Percentiles rank a stretch among this genome's conserved stretches.
Evolutionary conservation across 1,140 invertebrate species (phyloP).

Genomic region (Neodiprion virginianus): DNA sequence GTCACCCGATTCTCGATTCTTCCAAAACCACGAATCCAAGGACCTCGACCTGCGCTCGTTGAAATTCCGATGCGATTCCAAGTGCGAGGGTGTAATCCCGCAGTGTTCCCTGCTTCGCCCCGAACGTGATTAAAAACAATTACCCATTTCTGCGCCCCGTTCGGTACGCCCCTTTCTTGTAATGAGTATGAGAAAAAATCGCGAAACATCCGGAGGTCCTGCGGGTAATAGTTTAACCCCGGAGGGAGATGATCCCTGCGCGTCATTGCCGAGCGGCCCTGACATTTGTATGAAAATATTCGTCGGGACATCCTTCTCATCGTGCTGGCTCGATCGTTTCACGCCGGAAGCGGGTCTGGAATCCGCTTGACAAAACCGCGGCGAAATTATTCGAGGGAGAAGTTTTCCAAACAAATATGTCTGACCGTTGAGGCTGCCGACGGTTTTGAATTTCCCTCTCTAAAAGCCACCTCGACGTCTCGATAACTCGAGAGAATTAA

Average conservation of each 20-base stretch:
- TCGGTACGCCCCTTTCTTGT: conserved; percentile 33
- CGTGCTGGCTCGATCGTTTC: too few species aligned
- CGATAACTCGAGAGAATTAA: not conserved
- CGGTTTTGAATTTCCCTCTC: too few species aligned
- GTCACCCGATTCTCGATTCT: too few species aligned
- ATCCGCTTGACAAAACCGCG: too few species aligned
- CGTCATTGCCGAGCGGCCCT: conserved; percentile 36
- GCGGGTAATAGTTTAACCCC: conserved; percentile 40
- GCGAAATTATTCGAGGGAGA: too few species aligned
- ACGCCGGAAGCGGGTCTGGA: too few species aligned
- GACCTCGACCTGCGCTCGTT: not conserved
- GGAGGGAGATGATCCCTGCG: conserved; percentile 18
- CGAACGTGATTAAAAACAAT: conserved; percentile 53
- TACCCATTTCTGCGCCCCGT: conserved; percentile 42
- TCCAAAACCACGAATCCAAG: conserved; percentile 20
- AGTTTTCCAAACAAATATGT: too few species aligned
- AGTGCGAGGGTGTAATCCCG: conserved; percentile 30
- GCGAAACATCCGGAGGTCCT: conserved; percentile 28
- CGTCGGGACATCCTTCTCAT: not conserved
- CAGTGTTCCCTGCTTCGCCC: conserved; percentile 27
- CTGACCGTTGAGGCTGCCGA: too few species aligned
- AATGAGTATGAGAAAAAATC: conserved; percentile 36
- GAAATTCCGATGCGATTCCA: conserved; percentile 5
- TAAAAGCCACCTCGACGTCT: too few species aligned
- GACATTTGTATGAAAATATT: conserved; percentile 53